phyloP scores from a whole-genome alignment of 2,888 invertebrate genomes.

The Nipponacmea schrenckii region DNA sequence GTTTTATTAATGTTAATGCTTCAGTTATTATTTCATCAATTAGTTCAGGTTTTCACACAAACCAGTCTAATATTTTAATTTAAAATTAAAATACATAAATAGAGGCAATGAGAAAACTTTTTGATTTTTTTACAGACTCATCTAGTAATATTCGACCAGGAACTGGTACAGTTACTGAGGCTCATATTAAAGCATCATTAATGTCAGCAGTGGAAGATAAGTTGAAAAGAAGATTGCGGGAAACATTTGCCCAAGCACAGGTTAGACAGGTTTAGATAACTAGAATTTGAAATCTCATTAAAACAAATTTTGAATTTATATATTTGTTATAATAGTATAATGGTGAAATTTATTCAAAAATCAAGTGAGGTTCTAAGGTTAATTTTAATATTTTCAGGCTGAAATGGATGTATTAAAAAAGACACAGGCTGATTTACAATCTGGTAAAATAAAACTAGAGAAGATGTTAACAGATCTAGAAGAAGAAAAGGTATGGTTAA shows the following conservation, averaged over 20 bases:
- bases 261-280: constrained; percentile 40
- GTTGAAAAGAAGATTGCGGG: constrained; percentile 84
- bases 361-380: background rate
- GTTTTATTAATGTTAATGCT: too few species aligned
- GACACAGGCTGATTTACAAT: constrained; percentile 63
- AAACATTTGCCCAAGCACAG: constrained; percentile 89
- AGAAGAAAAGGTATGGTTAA: constrained; percentile 60
- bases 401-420: constrained; percentile 66
- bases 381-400: constrained; percentile 48
- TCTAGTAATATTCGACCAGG: constrained; percentile 19
- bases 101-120: background rate
- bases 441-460: constrained; percentile 85
- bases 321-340: background rate
- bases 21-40: too few species aligned
- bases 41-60: too few species aligned
- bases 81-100: too few species aligned
- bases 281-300: background rate
- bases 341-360: too few species aligned
- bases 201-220: constrained; percentile 96
- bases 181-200: constrained; percentile 92
- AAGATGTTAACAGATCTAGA: constrained; percentile 78
- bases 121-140: constrained; percentile 2
- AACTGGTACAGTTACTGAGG: constrained; percentile 74
- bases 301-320: background rate
- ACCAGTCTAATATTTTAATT: too few species aligned